Evolutionary conservation across 2,113 vertebrate species (phyloP).

Genomic region (Gadus macrocephalus): DNA sequence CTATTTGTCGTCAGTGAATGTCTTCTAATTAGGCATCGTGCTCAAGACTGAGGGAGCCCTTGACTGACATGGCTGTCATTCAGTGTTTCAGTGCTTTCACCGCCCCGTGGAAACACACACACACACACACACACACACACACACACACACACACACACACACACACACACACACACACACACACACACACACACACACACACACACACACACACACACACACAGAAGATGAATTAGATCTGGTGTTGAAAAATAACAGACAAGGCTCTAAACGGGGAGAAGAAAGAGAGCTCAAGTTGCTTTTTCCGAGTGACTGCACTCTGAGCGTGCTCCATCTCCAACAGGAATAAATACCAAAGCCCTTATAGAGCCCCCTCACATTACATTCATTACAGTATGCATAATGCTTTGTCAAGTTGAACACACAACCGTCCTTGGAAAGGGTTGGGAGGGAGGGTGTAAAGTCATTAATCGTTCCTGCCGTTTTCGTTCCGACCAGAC

Average conservation of each 20-base stretch:
- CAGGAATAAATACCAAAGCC: no score
- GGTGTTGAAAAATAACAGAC: constrained; percentile 53
- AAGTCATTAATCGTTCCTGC: constrained; percentile 19
- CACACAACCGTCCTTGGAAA: no score
- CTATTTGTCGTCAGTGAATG: constrained; percentile 54
- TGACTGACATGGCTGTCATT: constrained; percentile 50
- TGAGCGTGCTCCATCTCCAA: no score
- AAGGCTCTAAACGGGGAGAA: constrained; percentile 59
- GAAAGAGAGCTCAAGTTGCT: constrained; percentile 31
- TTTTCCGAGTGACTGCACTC: no score
- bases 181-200: constrained; percentile 12
- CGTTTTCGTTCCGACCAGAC: constrained; percentile 24
- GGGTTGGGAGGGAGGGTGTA: not conserved
- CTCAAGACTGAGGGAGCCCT: constrained; percentile 62
- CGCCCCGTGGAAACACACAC: constrained; percentile 21
- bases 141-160: no score
- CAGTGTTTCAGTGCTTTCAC: constrained; percentile 34
- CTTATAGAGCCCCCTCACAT: no score
- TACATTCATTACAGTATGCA: no score
- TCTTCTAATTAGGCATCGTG: constrained; percentile 69
- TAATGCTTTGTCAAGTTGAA: no score
- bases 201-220: not conserved
- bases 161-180: not conserved
- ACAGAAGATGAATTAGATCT: constrained; percentile 50
- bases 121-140: no score